Conservation (phyloP, 2,113 vertebrate genomes). For the Lagopus leucura region DNA sequence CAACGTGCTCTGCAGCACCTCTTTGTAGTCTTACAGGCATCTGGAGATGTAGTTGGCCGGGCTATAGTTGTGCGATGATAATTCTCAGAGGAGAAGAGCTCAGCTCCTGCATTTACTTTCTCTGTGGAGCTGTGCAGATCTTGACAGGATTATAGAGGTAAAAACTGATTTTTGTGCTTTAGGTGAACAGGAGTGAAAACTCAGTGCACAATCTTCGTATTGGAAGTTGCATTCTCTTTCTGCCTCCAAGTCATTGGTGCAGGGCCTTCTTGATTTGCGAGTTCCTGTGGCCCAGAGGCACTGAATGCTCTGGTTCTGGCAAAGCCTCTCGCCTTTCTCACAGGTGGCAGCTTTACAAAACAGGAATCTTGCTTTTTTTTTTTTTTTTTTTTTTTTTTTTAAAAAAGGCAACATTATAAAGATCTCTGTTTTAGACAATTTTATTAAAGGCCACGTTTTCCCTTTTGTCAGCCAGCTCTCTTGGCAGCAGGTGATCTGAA, state of each 20-base stretch:
- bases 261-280: fast-evolving
- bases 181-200: background rate
- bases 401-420: background rate
- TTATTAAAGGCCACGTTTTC: background rate
- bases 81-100: background rate
- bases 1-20: background rate
- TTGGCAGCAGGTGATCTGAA: background rate
- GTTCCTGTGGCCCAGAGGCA: background rate
- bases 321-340: background rate
- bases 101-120: background rate
- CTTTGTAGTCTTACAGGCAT: fast-evolving
- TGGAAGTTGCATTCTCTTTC: background rate
- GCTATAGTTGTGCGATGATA: background rate
- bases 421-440: background rate
- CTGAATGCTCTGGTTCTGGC: background rate
- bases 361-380: background rate
- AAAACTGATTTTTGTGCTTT: background rate
- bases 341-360: background rate
- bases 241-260: background rate
- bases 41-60: background rate
- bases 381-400: slow-evolving; percentile 54
- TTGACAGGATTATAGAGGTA: background rate
- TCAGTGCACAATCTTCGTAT: background rate
- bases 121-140: background rate
- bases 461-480: background rate